Conservation (phyloP, 2,113 vertebrate genomes). For the Alectura lathami region DNA sequence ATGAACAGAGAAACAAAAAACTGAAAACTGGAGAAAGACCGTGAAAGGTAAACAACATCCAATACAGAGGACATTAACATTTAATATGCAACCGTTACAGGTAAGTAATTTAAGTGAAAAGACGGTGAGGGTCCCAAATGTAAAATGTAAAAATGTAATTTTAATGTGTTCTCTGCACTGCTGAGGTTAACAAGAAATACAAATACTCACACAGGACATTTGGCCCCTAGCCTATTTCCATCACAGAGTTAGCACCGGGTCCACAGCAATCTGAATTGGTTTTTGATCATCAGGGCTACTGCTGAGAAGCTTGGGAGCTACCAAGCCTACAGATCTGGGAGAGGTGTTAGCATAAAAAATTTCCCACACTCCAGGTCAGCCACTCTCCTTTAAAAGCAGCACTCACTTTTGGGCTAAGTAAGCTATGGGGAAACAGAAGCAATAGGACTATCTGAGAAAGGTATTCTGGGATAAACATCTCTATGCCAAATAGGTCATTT, state of each 20-base stretch:
- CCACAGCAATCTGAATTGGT: conserved; percentile 11
- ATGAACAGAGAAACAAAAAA: not conserved
- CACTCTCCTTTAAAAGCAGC: not conserved
- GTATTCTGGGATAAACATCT: not conserved
- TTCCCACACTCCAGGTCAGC: not conserved
- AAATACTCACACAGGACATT: conserved; percentile 15
- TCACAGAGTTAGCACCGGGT: not conserved
- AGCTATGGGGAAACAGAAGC: not conserved
- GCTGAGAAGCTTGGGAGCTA: not conserved
- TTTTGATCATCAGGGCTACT: not conserved
- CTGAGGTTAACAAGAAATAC: conserved; percentile 45
- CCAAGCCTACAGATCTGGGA: not conserved
- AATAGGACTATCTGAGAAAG: not conserved
- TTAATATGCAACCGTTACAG: not conserved
- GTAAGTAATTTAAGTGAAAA: conserved; percentile 31
- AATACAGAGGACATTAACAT: not conserved
- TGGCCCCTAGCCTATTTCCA: conserved; percentile 29
- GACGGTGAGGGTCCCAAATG: conserved; percentile 6
- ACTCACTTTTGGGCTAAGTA: not conserved
- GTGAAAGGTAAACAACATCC: not conserved
- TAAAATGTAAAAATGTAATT: too few species aligned
- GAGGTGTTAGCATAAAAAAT: not conserved
- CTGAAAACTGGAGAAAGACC: not conserved
- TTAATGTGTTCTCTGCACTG: not conserved
- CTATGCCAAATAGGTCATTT: not conserved